Conservation (phyloP, 2,888 invertebrate genomes). For the Saturnia japonica region DNA sequence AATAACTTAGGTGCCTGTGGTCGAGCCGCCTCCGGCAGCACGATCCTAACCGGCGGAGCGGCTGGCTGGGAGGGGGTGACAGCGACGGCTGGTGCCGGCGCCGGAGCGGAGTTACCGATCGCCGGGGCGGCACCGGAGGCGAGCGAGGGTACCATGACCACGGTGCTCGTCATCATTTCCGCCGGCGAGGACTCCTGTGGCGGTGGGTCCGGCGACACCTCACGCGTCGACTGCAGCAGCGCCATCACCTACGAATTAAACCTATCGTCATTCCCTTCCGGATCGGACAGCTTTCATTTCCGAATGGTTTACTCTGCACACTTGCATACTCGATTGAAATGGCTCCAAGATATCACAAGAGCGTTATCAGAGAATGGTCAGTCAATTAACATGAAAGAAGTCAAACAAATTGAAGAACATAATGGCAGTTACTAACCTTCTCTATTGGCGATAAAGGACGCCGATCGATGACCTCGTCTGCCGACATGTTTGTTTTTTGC, state of each 20-base stretch:
- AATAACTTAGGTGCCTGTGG: constrained; percentile 78
- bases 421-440: constrained; percentile 50
- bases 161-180: constrained; percentile 28
- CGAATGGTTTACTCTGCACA: too few relatives aligned
- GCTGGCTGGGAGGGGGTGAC: constrained; percentile 33
- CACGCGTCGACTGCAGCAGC: constrained; percentile 78
- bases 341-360: background rate
- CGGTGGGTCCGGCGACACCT: constrained; percentile 66
- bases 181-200: constrained; percentile 37
- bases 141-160: constrained; percentile 37
- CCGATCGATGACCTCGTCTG: constrained; percentile 73
- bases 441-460: constrained; percentile 82
- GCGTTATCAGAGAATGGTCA: background rate
- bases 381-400: too few relatives aligned
- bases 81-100: constrained; percentile 42
- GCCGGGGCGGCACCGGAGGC: constrained; percentile 34
- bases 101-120: constrained; percentile 48
- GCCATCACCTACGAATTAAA: constrained; percentile 65
- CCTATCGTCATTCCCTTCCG: background rate
- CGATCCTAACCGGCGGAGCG: constrained; percentile 55
- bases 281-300: too few relatives aligned
- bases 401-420: background rate
- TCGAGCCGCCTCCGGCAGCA: constrained; percentile 76
- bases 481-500: constrained; percentile 74
- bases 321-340: background rate